Percentiles rank a stretch among this genome's conserved stretches.
Conservation (phyloP, 2,888 invertebrate genomes). For the Nasonia oneida region DNA sequence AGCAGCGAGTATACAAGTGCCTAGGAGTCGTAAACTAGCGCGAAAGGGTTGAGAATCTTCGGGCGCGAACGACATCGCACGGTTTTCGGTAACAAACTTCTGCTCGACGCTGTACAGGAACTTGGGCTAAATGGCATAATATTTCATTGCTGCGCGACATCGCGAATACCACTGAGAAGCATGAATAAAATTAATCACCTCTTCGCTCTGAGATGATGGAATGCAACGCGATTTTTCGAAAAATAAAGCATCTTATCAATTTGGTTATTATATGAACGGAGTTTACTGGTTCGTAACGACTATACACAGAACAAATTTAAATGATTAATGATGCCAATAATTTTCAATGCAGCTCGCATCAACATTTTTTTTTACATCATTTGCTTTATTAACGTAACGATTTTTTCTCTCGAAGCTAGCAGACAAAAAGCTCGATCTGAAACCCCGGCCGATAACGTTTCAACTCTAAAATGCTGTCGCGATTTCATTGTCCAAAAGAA, state of each 20-base stretch:
- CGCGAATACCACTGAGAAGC: not conserved
- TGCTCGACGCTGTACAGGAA: slow-evolving; percentile 20
- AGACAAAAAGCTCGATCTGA: slow-evolving; percentile 40
- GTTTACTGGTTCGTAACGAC: too few species aligned
- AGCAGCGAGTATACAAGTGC: not conserved
- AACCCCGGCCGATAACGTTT: slow-evolving; percentile 21
- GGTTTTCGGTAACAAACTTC: slow-evolving; percentile 52
- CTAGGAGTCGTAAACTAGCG: slow-evolving; percentile 31
- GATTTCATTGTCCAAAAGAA: slow-evolving; percentile 34
- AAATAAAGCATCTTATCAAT: too few species aligned
- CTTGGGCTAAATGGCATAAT: slow-evolving; percentile 30
- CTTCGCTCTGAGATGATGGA: not conserved
- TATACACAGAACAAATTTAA: too few species aligned
- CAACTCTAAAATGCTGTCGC: slow-evolving; percentile 15
- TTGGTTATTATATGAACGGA: too few species aligned
- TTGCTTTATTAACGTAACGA: not conserved
- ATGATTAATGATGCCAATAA: not conserved
- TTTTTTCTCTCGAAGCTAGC: not conserved
- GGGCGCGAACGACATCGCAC: not conserved
- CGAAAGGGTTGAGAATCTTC: slow-evolving; percentile 24
- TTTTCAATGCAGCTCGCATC: not conserved
- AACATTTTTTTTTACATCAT: not conserved
- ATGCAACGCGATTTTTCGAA: not conserved
- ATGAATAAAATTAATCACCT: not conserved
- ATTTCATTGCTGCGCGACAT: slow-evolving; percentile 10